Percentiles rank a stretch among this genome's conserved stretches.
These are phyloP conservation scores for Atethmia centrago DNA, from an alignment of 2,888 invertebrate genomes.

Conservation along the genomic window DNA sequence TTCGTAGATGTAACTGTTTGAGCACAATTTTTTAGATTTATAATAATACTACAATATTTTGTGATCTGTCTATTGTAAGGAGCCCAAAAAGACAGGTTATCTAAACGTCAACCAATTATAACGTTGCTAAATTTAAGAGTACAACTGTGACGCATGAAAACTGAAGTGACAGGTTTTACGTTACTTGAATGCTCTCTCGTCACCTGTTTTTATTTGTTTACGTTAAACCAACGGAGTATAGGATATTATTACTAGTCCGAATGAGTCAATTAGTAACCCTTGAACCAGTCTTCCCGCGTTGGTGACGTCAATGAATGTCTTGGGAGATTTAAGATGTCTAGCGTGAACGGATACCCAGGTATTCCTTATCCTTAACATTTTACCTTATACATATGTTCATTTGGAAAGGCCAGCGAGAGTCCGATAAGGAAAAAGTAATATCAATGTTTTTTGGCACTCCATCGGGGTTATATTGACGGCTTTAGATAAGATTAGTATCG, in stretches of 20 bases:
- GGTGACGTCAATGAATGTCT: background rate
- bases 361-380: background rate
- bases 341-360: background rate
- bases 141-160: too few species aligned
- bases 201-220: too few species aligned
- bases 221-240: too few species aligned
- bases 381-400: background rate
- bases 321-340: background rate
- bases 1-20: too few species aligned
- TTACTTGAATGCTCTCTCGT: too few species aligned
- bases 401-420: slow-evolving; percentile 17
- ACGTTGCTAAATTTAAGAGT: too few species aligned
- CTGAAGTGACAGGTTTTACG: too few species aligned
- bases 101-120: too few species aligned
- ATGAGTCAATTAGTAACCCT: background rate
- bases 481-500: slow-evolving; percentile 51
- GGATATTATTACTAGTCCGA: background rate
- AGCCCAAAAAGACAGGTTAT: too few species aligned
- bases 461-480: slow-evolving; percentile 33
- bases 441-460: slow-evolving; percentile 42
- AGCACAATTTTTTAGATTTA: too few species aligned
- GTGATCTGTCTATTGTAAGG: too few species aligned
- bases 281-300: background rate
- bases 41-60: too few species aligned
- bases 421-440: slow-evolving; percentile 42